Base-by-base conservation (phyloP, 2,888 invertebrate species). In the Gerosis bhagava region DNA sequence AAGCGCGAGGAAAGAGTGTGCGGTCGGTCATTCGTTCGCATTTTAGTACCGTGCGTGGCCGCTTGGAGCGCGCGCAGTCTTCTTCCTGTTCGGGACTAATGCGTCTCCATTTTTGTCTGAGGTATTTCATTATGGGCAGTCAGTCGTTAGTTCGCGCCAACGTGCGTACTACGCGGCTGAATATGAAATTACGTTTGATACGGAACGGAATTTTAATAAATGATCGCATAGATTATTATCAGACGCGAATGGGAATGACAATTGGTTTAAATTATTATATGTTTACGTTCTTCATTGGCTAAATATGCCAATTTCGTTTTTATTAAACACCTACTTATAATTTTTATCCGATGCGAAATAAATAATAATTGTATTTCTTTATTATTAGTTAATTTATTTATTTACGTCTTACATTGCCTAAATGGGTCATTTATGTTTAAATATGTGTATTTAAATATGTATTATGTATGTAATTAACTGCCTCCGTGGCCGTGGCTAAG, bases 81-180 rank as follows among this genome's bases (percentile, higher is more conserved):
- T 83, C 87, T 86, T 87, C 87, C 87, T 86, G 84, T 77, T 78
- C 57, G 68, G 60, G 70, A 70, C n/a, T n/a, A 42, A 62, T 60
- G 66, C 59, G 62, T 55, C 69, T 61, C 62, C 67, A 67, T 70
- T 73, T 70, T 70, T 60, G 64, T 66, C 65, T 62, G 19, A 5
- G 59, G 59, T 58, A 57, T 53, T 62, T 57, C 59, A 62, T 58
- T 55, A 51, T 50, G 31, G 17, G 17, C 24, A 11, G 50, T 41
- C 50, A 40, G 39, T 39, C 29, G 45, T 54, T 51, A 57, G 26
- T 50, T 50, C n/a, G 47, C 3, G 19, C 3, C 52, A 28, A n/a
- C n/a, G 24, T 48, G 28, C 17, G 34, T 34, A 29, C 21, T 49
- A 29, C 36, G 44, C 28, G 35, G 15, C 1, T 21, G 34, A 41